Percentiles rank a stretch among this genome's conserved stretches.
Conservation (phyloP, 1,140 invertebrate genomes). For the Ostrea edulis region DNA sequence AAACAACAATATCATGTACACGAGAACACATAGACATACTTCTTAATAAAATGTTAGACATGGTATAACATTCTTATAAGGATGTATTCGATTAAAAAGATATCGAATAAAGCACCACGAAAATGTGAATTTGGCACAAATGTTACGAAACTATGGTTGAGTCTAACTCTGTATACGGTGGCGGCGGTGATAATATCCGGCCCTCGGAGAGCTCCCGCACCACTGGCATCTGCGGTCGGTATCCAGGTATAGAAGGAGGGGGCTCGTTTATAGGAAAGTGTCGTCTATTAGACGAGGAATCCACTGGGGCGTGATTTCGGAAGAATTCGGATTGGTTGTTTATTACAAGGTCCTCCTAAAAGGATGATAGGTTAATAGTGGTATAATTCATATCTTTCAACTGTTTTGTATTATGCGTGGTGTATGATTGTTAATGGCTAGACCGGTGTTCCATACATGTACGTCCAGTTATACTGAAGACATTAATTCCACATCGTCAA, state of each 20-base stretch:
- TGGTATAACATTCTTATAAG: neutral
- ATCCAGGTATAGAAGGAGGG: neutral
- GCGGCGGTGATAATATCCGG: neutral
- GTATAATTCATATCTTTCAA: no score
- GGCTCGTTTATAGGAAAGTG: neutral
- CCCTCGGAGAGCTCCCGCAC: neutral
- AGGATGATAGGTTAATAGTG: neutral
- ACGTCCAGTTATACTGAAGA: no score
- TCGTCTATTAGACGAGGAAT: neutral
- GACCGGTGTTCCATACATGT: no score
- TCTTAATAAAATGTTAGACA: neutral
- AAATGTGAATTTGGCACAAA: neutral
- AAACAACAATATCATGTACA: neutral
- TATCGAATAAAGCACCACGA: slow-evolving; percentile 11
- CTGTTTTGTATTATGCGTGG: no score
- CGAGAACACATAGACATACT: neutral
- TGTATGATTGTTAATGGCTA: no score
- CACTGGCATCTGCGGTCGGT: neutral
- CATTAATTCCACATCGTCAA: no score
- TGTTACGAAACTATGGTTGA: neutral
- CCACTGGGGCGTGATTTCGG: neutral
- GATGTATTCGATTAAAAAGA: neutral
- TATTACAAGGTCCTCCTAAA: neutral
- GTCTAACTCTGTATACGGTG: neutral
- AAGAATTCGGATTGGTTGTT: neutral